Base-by-base conservation (phyloP, 2,113 vertebrate species). In the Labrus mixtus region DNA sequence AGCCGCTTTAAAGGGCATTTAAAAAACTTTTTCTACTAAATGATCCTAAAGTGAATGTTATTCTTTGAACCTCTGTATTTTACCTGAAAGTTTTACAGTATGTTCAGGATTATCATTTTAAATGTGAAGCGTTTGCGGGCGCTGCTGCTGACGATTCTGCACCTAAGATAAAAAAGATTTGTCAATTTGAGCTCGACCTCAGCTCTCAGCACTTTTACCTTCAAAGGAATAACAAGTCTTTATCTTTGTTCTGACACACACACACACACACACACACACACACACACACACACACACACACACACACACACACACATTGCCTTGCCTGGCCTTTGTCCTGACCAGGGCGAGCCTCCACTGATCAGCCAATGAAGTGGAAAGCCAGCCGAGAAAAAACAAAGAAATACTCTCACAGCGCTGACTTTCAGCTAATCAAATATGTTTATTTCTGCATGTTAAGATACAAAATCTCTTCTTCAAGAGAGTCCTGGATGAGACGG, bases 311-410 rank as follows among this genome's bases (percentile, higher is more conserved):
- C 9, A 43, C 15, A 15, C 51, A 20, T 54, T 39, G 20, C 11
- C 54, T 3, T 6, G 6, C 16, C 37, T 55, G 67, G 78, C 53
- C 59, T 73, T 73, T 74, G 57, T 41, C 61, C 68, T 4, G 39
- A 16, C 10, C 3, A n/a, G 41, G 62, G 1, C 56, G 33, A 88
- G 83, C 91, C 91, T 51, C 90, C 4, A n/a, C 6, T 19, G 0
- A 1, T 29, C 33, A 36, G 79, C 88, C 92, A 92, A 91, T 93
- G 13, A 53, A 20, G 41, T n/a, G 56, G 17, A 9, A 66, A 61
- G n/a, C 48, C 25, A 45, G 51, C n/a, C 25, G 37, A 60, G 37
- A 16, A 3, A 25, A 29, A 71, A 10, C 29, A 3, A 57, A 2
- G 16, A 20, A 15, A 39, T 10, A 25, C 37, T 10, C 7, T 39